Base-by-base conservation (phyloP, 2,888 invertebrate genomes). In the Hipparchia sbordonii region DNA sequence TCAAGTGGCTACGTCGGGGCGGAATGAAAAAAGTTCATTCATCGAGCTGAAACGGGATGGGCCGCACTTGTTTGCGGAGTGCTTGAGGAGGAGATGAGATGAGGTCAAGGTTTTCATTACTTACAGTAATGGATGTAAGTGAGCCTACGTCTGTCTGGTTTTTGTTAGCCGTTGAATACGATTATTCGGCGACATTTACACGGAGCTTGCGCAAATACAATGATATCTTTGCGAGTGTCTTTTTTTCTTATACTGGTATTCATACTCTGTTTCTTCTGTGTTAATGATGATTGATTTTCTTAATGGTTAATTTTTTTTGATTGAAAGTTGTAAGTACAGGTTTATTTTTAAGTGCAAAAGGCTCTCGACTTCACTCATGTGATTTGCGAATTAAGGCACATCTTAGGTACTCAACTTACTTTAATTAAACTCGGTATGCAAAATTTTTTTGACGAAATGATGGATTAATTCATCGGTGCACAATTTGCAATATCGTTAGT, bases 391-490 rank as follows among this genome's bases (percentile, higher is more conserved):
- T 48, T 48, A 48, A 48, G 48, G 0, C 48, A 48, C 48, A 48
- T 48, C 1, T 48, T 48, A 48, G 6, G 48, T 48, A 6, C 48
- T 6, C 48, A 48, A 48, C 6, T 8, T 48, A 48, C 48, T 48
- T 48, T 48, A 7, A 48, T 48, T 48, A 1, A 48, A 48, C 7
- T 6, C 1, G 8, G 7, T 48, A 48, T 48, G 48, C 48, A 48
- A 39, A 4, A 2, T 1, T 39, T 39, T 39, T 39, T 23, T 23
- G 23, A 23, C 1, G 23, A 23, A 23, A 23, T 23, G 23, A 23
- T 23, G 23, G 23, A 23, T 23, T 23, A 23, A 23, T 23, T 72
- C n/a, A n/a, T n/a, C 87, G 88, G 89, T 90, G 89, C 87, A 90
- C 86, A 89, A 90, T 90, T 90, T 88, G 85, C 79, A 23, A 23